phyloP scores from a whole-genome alignment of 2,113 vertebrate species.

The Pionites leucogaster region DNA sequence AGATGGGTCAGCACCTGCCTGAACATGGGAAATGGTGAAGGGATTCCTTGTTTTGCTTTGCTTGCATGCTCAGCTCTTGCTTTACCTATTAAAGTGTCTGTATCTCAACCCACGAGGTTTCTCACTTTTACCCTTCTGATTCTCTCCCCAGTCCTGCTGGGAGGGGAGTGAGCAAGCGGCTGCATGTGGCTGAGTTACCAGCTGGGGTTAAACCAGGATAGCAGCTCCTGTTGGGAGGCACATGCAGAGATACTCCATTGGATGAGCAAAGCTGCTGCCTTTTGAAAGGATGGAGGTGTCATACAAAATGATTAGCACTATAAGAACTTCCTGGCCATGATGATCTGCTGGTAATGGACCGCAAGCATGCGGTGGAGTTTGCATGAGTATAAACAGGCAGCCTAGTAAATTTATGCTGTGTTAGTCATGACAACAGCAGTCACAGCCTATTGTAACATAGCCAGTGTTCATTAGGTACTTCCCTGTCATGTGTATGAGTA shows the following conservation, averaged over 20 bases:
- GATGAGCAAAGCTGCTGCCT: background rate
- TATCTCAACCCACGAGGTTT: background rate
- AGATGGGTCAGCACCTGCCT: background rate
- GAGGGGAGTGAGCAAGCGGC: background rate
- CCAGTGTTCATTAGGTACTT: conserved; percentile 35
- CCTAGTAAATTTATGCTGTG: background rate
- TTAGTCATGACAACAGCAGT: conserved; percentile 34
- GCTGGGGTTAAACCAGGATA: background rate
- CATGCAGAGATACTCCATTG: background rate
- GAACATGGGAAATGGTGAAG: background rate
- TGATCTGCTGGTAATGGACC: background rate
- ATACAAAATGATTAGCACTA: background rate
- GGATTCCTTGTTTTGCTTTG: background rate
- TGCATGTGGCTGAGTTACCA: background rate
- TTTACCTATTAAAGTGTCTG: background rate
- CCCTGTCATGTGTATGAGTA: conserved; percentile 21
- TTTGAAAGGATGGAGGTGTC: background rate
- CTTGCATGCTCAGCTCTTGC: background rate
- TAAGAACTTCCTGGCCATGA: background rate
- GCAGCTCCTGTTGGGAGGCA: background rate
- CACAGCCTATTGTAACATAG: conserved; percentile 5
- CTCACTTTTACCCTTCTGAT: background rate
- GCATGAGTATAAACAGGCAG: conserved; percentile 3
- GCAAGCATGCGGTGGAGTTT: background rate
- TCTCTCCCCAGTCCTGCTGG: background rate